Base-by-base conservation (phyloP, 2,113 vertebrate species). In the Stigmatopora nigra region DNA sequence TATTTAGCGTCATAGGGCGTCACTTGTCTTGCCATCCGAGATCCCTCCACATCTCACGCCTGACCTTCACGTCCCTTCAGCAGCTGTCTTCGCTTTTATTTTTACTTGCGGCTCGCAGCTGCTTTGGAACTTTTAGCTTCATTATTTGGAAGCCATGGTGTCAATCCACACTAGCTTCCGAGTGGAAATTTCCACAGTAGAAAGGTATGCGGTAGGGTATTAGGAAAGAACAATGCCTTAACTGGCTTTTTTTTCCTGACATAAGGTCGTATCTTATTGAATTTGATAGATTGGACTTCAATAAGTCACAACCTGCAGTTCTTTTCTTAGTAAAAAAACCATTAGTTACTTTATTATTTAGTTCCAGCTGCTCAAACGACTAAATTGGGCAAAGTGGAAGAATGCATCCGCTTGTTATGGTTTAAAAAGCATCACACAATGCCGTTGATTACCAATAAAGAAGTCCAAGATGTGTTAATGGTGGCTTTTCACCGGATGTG, bases 401-500 rank as follows among this genome's bases (percentile, higher is more conserved):
- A 19, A n/a, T 19, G n/a, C 49, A 51, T 51, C 46, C 46, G 1
- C 15, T 53, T 20, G 35, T 36, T 38, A 11, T 38, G 8, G 56
- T 38, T 41, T 19, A 9, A n/a, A 38, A 59, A 38, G 35, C 56
- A 35, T 15, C 16, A 38, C 8, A 5, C 8, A 38, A 19, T 59
- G 35, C 57, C 38, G 57, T 12, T 17, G 35, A 38, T 59, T n/a
- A n/a, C 35, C n/a, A 17, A 22, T 16, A 17, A 59, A 38, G 57
- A 38, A n/a, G 57, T 55, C 52, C 12, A 59, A 38, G 56, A 5
- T 3, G 52, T 15, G 57, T 59, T 41, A 59, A 59, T 41, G 35
- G 35, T 13, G 35, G 10, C 57, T 59, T 59, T 51, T 59, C 35
- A n/a, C 61, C 65, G 72, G 20, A 71, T 77, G 75, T 71, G 75